These are phyloP conservation scores for Limanda limanda DNA, from an alignment of 2,113 vertebrate genomes.

Conservation along the genomic window DNA sequence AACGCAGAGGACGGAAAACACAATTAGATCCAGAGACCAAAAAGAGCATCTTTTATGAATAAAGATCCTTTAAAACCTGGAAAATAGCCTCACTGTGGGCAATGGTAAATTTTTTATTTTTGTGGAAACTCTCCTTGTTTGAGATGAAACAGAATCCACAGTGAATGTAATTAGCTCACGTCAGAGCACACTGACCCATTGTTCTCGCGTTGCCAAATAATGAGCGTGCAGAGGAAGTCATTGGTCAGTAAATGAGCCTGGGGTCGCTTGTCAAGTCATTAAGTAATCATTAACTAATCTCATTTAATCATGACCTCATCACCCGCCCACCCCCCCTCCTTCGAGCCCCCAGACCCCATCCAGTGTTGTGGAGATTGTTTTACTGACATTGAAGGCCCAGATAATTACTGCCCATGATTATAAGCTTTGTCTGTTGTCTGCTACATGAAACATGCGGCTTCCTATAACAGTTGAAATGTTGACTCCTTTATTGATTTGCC, in stretches of 20 bases:
- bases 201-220: conserved; percentile 66
- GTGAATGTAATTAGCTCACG: conserved; percentile 31
- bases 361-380: neutral
- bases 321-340: neutral
- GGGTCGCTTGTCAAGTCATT: conserved; percentile 69
- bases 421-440: too few species aligned
- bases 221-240: conserved; percentile 62
- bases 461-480: too few species aligned
- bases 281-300: conserved; percentile 71
- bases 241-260: conserved; percentile 60
- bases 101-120: neutral
- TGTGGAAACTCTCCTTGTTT: conserved; percentile 10
- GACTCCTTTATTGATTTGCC: too few species aligned
- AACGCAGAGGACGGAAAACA: too few species aligned
- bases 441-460: too few species aligned
- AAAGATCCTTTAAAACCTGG: neutral
- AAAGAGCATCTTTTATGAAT: neutral
- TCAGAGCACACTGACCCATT: conserved; percentile 68
- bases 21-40: neutral
- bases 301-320: conserved; percentile 74
- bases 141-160: conserved; percentile 40
- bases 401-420: too few species aligned
- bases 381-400: too few species aligned
- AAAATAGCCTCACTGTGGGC: neutral
- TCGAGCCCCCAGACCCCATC: neutral